These are phyloP conservation scores for Sylvia borin DNA, from an alignment of 2,797 vertebrate genomes.

Conservation along the genomic window DNA sequence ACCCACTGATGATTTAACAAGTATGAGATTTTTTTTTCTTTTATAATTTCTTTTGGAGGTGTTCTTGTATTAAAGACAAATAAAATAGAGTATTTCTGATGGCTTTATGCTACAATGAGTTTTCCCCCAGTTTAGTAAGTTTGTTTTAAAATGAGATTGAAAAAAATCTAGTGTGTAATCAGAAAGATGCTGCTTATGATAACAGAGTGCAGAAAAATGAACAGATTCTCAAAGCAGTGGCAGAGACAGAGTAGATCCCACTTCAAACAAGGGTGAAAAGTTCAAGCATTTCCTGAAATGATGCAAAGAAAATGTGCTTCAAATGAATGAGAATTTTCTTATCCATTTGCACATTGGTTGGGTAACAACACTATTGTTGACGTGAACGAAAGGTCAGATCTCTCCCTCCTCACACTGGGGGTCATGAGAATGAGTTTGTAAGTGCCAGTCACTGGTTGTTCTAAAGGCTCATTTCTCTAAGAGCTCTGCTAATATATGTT, in stretches of 20 bases:
- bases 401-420: neutral
- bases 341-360: neutral
- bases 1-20: fast-evolving
- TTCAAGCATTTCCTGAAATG: constrained; percentile 44
- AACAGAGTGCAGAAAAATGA: neutral
- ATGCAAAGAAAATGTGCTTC: neutral
- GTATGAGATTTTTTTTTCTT: neutral
- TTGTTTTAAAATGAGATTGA: neutral
- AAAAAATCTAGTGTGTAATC: neutral
- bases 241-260: neutral
- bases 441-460: neutral
- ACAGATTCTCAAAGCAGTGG: neutral
- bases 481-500: neutral
- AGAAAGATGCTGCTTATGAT: neutral
- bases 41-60: neutral
- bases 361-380: neutral
- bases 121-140: neutral
- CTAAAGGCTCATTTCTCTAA: neutral
- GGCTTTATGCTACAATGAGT: neutral
- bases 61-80: neutral
- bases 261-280: constrained; percentile 44
- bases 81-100: neutral
- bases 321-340: constrained; percentile 8
- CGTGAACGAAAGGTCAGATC: neutral
- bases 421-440: neutral